Conservation (phyloP, 2,113 vertebrate species). For the Lycaon pictus region DNA sequence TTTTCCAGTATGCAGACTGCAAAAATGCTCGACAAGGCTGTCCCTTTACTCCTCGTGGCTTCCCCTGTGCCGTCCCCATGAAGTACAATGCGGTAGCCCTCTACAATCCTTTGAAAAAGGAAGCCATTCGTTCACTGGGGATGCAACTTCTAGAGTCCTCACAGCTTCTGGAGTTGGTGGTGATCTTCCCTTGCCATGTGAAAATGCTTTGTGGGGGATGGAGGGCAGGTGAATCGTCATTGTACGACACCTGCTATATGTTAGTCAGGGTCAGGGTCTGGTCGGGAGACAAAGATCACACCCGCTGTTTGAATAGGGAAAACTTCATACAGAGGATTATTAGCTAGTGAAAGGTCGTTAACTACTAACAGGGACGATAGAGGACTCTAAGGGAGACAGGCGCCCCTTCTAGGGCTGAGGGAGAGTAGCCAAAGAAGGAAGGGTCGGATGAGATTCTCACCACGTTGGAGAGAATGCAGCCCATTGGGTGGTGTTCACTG, state of each 20-base stretch:
- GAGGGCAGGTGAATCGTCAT: no score
- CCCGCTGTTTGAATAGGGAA: not conserved
- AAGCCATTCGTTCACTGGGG: not conserved
- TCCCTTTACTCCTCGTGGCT: no score
- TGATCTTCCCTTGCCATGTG: not conserved
- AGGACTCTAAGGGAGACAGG: not conserved
- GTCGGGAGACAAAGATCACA: not conserved
- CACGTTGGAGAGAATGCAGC: not conserved
- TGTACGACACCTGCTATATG: not conserved
- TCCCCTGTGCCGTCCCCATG: not conserved
- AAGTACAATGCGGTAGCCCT: fast-evolving
- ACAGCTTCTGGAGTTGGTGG: not conserved
- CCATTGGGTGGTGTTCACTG: fast-evolving
- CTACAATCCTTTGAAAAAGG: not conserved
- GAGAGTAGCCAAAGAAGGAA: not conserved
- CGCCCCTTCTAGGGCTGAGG: not conserved
- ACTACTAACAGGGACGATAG: not conserved
- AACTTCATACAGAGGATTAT: not conserved
- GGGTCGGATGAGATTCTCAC: no score
- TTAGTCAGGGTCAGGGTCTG: not conserved
- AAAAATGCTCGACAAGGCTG: no score
- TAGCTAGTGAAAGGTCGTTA: not conserved
- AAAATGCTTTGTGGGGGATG: not conserved
- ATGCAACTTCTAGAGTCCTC: not conserved
- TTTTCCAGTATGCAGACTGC: not conserved